Base-by-base conservation (phyloP, 2,113 vertebrate genomes). In the Zonotrichia leucophrys region DNA sequence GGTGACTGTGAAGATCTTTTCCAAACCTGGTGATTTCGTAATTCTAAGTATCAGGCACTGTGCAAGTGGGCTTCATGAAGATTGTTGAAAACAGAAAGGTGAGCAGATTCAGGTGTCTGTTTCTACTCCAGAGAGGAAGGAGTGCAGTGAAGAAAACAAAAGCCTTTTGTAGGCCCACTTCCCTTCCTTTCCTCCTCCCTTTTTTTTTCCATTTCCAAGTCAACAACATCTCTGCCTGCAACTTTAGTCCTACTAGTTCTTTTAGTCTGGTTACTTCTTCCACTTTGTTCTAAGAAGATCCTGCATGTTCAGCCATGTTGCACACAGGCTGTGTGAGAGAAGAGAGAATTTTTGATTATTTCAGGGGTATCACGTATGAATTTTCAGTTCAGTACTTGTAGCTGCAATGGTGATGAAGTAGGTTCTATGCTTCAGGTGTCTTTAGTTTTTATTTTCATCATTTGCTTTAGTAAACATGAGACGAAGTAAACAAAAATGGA, bases 111-210 rank as follows among this genome's bases (percentile, higher is more conserved):
- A 5, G 19, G 7, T 15, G 7, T 69, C 49, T 75, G 12, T 72
- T 81, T 74, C n/a, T 52, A 3, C 14, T 87, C 20, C 16, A 11
- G 18, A 52, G 25, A 53, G 44, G 10, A 49, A 63, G 35, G 17
- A 83, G 12, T 49, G 31, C 63, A 91, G 3, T 84, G 83, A n/a
- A 50, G 35, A 68, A 88, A 72, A 53, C 10, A 72, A 76, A 83
- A 81, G 11, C 7, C 12, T 68, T 66, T 41, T 78, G 53, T 31
- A 49, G 55, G 19, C 60, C 42, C 2, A 4, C 4, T 42, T 70
- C 15, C 15, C 4, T 58, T 17, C 7, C 15, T 87, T 81, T 55
- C 5, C 11, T 53, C 6, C 6, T 9, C 2, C 0, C 1, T 7
- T 89, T 41, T 52, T 88, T 42, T 19, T 15, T 15, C 13, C 9